Conservation (phyloP, 2,888 invertebrate species). For the Amphipyra tragopoginis region DNA sequence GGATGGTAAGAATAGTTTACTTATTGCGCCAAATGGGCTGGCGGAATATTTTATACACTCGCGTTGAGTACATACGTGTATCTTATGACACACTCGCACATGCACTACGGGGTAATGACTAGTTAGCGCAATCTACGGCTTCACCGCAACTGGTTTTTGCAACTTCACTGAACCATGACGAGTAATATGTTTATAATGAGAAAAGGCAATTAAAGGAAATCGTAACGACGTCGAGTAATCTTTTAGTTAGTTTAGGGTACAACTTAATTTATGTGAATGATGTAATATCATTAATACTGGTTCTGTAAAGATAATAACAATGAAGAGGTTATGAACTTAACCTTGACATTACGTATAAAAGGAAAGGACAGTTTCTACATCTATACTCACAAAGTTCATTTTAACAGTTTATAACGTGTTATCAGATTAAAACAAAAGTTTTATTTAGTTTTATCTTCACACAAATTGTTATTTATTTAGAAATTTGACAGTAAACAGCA, state of each 20-base stretch:
- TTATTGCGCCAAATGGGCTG: constrained; percentile 10
- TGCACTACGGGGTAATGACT: constrained; percentile 33
- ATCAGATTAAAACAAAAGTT: no score
- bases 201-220: neutral
- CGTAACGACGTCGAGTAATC: neutral
- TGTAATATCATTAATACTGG: no score
- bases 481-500: constrained; percentile 19
- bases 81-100: constrained; percentile 28
- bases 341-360: constrained; percentile 35
- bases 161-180: neutral
- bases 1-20: neutral
- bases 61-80: constrained; percentile 25
- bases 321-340: constrained; percentile 44
- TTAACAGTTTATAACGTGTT: no score
- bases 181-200: no score
- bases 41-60: constrained; percentile 7
- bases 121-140: constrained; percentile 2
- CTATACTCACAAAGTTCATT: no score
- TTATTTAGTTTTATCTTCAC: no score
- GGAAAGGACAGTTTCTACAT: no score
- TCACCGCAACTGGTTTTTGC: constrained; percentile 8
- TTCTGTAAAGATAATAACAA: constrained; percentile 1
- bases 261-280: neutral
- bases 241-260: neutral
- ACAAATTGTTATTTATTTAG: no score